phyloP scores from a whole-genome alignment of 2,113 vertebrate genomes.

The Regulus satrapa region DNA sequence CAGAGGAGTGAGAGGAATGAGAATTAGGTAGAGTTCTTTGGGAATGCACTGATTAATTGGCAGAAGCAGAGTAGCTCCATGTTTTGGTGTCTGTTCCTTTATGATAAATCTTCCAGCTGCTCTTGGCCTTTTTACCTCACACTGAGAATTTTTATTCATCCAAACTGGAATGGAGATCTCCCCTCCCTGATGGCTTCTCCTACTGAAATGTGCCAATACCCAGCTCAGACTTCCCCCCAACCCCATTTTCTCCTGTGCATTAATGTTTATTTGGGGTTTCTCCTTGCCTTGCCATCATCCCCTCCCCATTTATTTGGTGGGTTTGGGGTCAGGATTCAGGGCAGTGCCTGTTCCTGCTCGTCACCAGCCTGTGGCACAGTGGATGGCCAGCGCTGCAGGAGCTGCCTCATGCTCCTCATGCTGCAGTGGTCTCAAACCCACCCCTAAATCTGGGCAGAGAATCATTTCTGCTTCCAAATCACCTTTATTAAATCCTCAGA shows the following conservation, averaged over 20 bases:
- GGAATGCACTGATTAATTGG: background rate
- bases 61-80: background rate
- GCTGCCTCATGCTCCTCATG: accelerated
- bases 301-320: background rate
- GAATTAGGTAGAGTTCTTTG: background rate
- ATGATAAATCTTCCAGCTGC: background rate
- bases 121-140: background rate
- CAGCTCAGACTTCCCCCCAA: background rate
- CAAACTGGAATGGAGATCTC: background rate
- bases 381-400: background rate
- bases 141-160: background rate
- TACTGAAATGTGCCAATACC: background rate
- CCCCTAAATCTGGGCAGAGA: background rate
- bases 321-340: background rate
- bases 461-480: background rate
- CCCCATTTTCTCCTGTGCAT: background rate
- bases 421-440: accelerated
- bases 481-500: background rate
- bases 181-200: background rate
- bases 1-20: background rate
- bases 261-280: background rate
- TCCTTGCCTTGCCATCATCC: background rate
- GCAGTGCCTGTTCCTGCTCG: background rate
- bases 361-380: background rate
- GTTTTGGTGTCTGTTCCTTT: background rate